phyloP scores from a whole-genome alignment of 2,888 invertebrate species.

The Orthosia gothica region DNA sequence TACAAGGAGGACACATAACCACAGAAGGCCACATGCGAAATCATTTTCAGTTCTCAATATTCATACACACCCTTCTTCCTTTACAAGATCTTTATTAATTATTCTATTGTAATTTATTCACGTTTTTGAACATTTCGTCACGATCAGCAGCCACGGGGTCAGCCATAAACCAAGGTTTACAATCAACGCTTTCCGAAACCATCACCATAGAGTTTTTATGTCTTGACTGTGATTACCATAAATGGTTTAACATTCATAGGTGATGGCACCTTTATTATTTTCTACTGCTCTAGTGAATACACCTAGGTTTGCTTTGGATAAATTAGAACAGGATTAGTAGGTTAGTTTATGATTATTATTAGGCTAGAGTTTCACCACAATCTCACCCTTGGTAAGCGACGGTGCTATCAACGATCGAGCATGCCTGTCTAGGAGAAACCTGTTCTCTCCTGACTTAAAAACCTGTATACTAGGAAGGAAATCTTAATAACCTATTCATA shows the following conservation, averaged over 20 bases:
- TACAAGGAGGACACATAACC: neutral
- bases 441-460: too few species aligned
- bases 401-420: too few species aligned
- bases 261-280: constrained; percentile 42
- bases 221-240: constrained; percentile 54
- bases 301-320: constrained; percentile 10
- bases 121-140: constrained; percentile 38
- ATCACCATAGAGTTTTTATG: constrained; percentile 49
- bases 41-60: constrained; percentile 3
- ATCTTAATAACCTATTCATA: neutral
- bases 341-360: too few species aligned
- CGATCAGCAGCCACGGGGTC: constrained; percentile 27
- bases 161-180: constrained; percentile 48
- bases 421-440: too few species aligned
- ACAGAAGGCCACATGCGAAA: constrained; percentile 2
- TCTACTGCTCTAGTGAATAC: constrained; percentile 12
- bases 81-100: neutral
- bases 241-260: constrained; percentile 58
- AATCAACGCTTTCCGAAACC: constrained; percentile 55
- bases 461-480: neutral
- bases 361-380: too few species aligned
- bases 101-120: constrained; percentile 50
- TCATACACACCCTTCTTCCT: neutral
- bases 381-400: too few species aligned
- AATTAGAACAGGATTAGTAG: neutral